phyloP scores from a whole-genome alignment of 2,113 vertebrate genomes.

The Tragulus kanchil region DNA sequence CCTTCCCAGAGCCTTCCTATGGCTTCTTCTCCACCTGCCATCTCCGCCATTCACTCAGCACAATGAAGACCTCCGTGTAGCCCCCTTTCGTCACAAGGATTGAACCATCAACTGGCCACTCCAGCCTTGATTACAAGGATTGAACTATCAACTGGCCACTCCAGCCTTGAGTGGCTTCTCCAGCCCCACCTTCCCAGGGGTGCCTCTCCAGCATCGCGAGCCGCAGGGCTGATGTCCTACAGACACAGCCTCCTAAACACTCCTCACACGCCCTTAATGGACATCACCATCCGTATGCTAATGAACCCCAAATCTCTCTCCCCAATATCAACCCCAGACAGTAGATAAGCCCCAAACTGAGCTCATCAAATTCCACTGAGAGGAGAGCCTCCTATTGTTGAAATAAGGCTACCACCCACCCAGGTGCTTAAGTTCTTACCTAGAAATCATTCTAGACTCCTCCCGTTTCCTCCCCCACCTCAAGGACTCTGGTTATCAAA shows the following conservation, averaged over 20 bases:
- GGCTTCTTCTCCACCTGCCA: not conserved
- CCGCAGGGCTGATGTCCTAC: too few species aligned
- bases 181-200: not conserved
- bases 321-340: not conserved
- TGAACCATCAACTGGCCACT: not conserved
- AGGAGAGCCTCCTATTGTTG: not conserved
- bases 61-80: rapidly evolving
- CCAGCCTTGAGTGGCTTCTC: not conserved
- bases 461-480: not conserved
- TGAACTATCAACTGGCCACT: not conserved
- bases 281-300: not conserved
- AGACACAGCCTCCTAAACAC: not conserved
- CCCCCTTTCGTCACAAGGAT: too few species aligned
- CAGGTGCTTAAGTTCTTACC: not conserved
- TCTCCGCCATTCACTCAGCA: not conserved
- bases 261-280: not conserved
- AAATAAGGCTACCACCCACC: not conserved
- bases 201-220: not conserved
- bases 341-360: not conserved
- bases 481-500: not conserved
- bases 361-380: not conserved
- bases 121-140: not conserved
- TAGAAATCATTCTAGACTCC: not conserved
- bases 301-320: not conserved
- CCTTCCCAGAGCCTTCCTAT: not conserved